Evolutionary conservation across 2,113 vertebrate genomes (phyloP).

Genomic region (Vidua macroura): DNA sequence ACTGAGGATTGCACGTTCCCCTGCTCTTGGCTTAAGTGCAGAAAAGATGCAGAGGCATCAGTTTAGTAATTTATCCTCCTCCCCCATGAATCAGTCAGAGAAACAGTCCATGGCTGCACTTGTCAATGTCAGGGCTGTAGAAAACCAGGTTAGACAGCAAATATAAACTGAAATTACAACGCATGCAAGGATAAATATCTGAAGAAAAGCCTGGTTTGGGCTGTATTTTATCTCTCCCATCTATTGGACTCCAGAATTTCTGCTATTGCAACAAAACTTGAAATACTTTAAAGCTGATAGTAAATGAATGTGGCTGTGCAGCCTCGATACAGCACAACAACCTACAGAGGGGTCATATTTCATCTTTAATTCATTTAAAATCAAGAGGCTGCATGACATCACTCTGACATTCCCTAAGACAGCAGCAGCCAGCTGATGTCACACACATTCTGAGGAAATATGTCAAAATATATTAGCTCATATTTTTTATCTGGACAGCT

Average conservation of each 20-base stretch:
- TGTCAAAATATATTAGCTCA: background rate
- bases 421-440: slow-evolving; percentile 21
- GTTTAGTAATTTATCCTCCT: background rate
- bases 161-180: background rate
- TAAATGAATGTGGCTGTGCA: background rate
- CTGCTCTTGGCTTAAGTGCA: background rate
- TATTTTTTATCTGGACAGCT: slow-evolving; percentile 27
- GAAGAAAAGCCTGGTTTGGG: background rate
- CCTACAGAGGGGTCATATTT: background rate
- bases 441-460: background rate
- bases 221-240: background rate
- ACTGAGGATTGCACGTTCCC: background rate
- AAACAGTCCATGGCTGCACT: background rate
- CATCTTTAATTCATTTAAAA: slow-evolving; percentile 24
- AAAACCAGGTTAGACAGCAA: background rate
- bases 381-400: slow-evolving; percentile 23
- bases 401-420: background rate
- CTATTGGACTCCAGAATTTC: background rate
- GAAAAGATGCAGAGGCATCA: background rate
- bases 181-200: background rate
- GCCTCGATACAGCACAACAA: background rate
- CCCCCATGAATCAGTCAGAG: background rate
- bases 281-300: background rate
- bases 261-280: background rate
- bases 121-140: background rate